phyloP scores from a whole-genome alignment of 2,113 vertebrate species.

The Cyanocitta stelleri region DNA sequence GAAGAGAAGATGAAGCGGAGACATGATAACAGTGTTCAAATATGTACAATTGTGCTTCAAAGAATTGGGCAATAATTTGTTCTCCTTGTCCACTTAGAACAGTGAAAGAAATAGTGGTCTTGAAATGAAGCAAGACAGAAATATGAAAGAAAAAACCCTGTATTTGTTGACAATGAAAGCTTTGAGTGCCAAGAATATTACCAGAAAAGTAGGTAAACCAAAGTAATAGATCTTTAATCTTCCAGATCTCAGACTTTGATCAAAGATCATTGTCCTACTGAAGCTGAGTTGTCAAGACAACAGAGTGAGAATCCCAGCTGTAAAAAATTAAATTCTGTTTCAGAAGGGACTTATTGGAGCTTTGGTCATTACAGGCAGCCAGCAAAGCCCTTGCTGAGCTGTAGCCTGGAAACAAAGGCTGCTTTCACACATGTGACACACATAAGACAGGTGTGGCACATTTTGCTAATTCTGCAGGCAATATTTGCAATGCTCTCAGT shows the following conservation, averaged over 20 bases:
- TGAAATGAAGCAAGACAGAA: not conserved
- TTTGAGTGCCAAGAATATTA: not conserved
- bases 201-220: not conserved
- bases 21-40: conserved; percentile 18
- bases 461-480: not conserved
- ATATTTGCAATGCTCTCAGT: not conserved
- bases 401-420: not conserved
- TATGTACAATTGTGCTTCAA: not conserved
- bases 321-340: not conserved
- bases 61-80: not conserved
- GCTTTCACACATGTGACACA: not conserved
- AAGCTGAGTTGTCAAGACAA: not conserved
- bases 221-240: not conserved
- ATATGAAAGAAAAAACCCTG: not conserved
- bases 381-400: not conserved
- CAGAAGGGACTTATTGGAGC: not conserved
- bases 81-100: not conserved
- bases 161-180: not conserved
- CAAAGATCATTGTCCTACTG: not conserved
- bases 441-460: not conserved
- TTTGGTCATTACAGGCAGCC: not conserved
- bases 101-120: not conserved
- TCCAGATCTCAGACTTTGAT: not conserved
- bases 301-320: not conserved
- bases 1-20: not conserved